Conservation (phyloP, 1,140 invertebrate species). For the Brachystomella parvula region DNA sequence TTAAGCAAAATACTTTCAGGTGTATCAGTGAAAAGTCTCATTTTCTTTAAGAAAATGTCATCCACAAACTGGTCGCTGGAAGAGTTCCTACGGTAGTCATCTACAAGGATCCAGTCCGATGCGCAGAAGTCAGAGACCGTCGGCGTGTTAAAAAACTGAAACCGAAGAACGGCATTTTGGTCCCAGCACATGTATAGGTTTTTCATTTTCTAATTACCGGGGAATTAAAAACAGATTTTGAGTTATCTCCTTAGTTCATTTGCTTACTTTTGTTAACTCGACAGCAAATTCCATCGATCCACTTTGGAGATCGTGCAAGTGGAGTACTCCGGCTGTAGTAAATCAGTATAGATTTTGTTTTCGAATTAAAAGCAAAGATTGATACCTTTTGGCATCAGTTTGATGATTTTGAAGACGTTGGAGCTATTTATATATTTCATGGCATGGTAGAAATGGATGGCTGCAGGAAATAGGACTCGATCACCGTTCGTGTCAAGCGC, state of each 20-base stretch:
- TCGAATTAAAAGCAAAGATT: background rate
- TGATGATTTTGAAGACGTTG: conserved; percentile 58
- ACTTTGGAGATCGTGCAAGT: conserved; percentile 60
- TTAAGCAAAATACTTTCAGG: conserved; percentile 43
- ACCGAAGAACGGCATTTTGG: conserved; percentile 27
- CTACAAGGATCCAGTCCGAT: conserved; percentile 51
- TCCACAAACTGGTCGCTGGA: conserved; percentile 46
- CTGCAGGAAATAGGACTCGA: conserved; percentile 51
- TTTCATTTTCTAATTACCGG: conserved; percentile 42
- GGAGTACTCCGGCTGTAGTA: conserved; percentile 59
- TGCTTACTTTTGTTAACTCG: conserved; percentile 47
- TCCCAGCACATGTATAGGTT: conserved; percentile 39
- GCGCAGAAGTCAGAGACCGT: conserved; percentile 40
- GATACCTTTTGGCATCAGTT: conserved; percentile 47
- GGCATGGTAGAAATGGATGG: conserved; percentile 57
- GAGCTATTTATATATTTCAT: conserved; percentile 56
- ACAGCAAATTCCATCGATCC: conserved; percentile 53
- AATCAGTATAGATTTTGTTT: conserved; percentile 37
- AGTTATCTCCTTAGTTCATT: conserved; percentile 58
- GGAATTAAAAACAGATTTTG: too few relatives aligned
- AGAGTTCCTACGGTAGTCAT: conserved; percentile 40
- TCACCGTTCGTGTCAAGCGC: conserved; percentile 52
- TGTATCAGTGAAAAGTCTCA: conserved; percentile 54
- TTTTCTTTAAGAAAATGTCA: conserved; percentile 45
- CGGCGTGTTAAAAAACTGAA: conserved; percentile 40